Evolutionary conservation across 2,797 vertebrate genomes (phyloP), one percentile per base, ranked within the genome.

Genomic region (Pyrocephalus nanus): DNA sequence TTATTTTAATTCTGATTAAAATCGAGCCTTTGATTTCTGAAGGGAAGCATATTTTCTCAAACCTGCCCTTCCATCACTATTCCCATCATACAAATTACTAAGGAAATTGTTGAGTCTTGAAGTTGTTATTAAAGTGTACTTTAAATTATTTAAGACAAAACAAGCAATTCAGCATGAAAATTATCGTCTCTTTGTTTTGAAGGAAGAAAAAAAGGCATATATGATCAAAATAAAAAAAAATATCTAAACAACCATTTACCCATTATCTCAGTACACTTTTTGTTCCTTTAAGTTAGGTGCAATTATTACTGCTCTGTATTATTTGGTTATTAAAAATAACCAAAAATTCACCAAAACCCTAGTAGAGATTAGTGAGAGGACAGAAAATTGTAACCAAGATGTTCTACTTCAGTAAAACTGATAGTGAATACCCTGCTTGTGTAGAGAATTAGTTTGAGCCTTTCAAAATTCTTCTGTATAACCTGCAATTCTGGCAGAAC

Each of bases 381-480:
- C 8, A 62, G 55, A 74, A 40, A 72, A 16, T 21, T 48, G 30
- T 47, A 76, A 79, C 8, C 8, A 75, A 84, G n/a, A 40, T n/a
- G 53, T 43, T 88, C 32, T 38, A 60, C 45, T 90, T 70, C 25
- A 71, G 58, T 77, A 60, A 91, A 86, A 79, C 42, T 53, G n/a
- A 72, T 8, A 72, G 32, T 3, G 25, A 95, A 85, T 42, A 74
- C 6, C 2, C 16, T 65, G 32, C 16, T 94, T 75, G 16, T 8
- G 1, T 11, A 67, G 18, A 65, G 19, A 85, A 78, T 40, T 73
- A 62, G 19, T 83, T 65, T 34, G 21, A 87, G 18, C 12, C 62
- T 85, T 91, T 87, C n/a, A 80, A 67, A 92, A 78, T 38, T 51
- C 42, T 82, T 82, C 54, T 53, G 43, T 36, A 91, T 29, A 92